Conservation (phyloP, 2,888 invertebrate genomes). For the Anaspis maculata region DNA sequence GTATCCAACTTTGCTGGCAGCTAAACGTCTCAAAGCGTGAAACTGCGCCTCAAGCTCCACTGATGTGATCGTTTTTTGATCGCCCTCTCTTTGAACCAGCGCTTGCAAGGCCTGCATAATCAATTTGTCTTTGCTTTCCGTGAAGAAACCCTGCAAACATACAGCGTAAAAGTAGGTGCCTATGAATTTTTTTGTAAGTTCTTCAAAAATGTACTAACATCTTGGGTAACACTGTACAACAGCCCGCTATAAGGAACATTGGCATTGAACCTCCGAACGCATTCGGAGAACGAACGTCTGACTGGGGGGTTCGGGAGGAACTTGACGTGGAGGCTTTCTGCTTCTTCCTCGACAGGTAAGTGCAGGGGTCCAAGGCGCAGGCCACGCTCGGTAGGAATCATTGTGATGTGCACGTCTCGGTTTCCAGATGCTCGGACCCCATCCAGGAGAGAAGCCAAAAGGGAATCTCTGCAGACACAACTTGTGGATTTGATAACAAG, state of each 20-base stretch:
- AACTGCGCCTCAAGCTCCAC: conserved; percentile 89
- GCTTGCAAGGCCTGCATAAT: conserved; percentile 86
- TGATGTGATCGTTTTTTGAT: conserved; percentile 53
- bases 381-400: conserved; percentile 74
- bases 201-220: conserved; percentile 55
- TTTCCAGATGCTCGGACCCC: conserved; percentile 96
- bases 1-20: conserved; percentile 97
- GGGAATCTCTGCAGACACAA: conserved; percentile 88
- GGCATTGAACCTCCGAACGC: conserved; percentile 90
- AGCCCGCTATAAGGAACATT: conserved; percentile 97
- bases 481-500: no score
- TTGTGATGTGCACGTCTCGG: conserved; percentile 90
- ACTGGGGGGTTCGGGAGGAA: conserved; percentile 60
- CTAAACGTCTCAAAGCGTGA: conserved; percentile 83
- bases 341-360: conserved; percentile 91
- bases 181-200: neutral
- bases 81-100: conserved; percentile 64
- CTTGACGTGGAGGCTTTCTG: conserved; percentile 85
- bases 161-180: neutral
- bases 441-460: conserved; percentile 91
- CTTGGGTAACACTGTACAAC: conserved; percentile 91
- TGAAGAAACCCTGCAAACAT: conserved; percentile 77
- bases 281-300: conserved; percentile 62
- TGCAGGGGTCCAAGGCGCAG: conserved; percentile 84
- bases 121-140: conserved; percentile 96